Conservation (phyloP, 2,888 invertebrate genomes). For the Leucophenga maculata region DNA sequence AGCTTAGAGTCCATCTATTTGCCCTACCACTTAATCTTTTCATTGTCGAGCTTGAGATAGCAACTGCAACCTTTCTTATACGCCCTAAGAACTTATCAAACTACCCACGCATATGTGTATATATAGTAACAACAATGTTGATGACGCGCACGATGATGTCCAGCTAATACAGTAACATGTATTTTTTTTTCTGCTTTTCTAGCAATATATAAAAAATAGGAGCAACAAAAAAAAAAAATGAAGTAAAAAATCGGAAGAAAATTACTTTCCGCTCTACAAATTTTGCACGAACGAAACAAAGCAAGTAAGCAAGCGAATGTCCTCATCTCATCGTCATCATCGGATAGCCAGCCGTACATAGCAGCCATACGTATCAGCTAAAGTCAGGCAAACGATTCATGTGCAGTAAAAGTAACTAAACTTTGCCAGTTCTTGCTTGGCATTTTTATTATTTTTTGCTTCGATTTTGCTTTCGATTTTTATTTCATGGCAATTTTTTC, state of each 20-base stretch:
- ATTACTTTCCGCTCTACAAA: slow-evolving; percentile 65
- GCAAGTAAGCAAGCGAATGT: neutral
- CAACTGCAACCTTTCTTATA: neutral
- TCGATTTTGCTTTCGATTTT: neutral
- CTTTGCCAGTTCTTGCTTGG: slow-evolving; percentile 46
- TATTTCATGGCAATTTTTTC: slow-evolving; percentile 35
- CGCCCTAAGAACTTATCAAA: neutral
- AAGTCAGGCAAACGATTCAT: slow-evolving; percentile 53
- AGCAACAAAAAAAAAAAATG: slow-evolving; percentile 41
- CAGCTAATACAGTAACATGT: slow-evolving; percentile 20
- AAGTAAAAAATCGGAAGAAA: slow-evolving; percentile 60
- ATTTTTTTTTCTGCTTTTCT: neutral
- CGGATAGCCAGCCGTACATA: too few species aligned
- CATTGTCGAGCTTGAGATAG: too few species aligned
- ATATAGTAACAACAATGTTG: slow-evolving; percentile 12
- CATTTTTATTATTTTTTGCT: neutral
- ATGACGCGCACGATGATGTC: slow-evolving; percentile 22
- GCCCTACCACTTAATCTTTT: too few species aligned
- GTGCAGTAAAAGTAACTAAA: slow-evolving; percentile 56
- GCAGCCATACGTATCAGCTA: slow-evolving; percentile 14
- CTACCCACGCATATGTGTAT: slow-evolving; percentile 4
- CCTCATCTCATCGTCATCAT: too few species aligned
- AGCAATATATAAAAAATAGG: slow-evolving; percentile 18
- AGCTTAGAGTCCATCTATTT: too few species aligned
- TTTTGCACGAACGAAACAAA: slow-evolving; percentile 32